A percentile compares a stretch with the other conserved stretches of the same genome.
Conservation (phyloP, 2,888 invertebrate genomes). For the Lacanobia oleracea region DNA sequence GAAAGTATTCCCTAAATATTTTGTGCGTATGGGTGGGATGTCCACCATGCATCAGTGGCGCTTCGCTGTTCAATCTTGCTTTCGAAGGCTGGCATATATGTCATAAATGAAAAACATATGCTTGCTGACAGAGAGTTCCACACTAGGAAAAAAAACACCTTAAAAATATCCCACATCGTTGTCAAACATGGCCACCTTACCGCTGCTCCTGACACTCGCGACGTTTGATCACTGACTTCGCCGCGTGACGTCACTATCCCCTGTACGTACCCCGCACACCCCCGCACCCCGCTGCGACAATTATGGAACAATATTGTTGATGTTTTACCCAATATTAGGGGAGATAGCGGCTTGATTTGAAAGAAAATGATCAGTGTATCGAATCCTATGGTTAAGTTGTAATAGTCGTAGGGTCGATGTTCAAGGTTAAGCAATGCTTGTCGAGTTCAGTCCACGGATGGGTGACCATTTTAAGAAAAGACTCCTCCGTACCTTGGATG, state of each 20-base stretch:
- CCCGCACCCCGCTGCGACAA: slow-evolving; percentile 54
- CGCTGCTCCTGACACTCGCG: slow-evolving; percentile 54
- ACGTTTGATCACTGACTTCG: slow-evolving; percentile 54
- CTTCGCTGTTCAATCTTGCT: too few species aligned
- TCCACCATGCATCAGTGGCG: too few species aligned
- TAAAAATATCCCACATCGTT: too few species aligned
- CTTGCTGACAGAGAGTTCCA: too few species aligned
- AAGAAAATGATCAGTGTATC: slow-evolving; percentile 18
- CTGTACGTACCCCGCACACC: neutral
- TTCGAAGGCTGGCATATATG: too few species aligned
- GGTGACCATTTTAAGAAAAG: too few species aligned
- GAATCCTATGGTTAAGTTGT: neutral
- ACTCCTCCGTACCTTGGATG: too few species aligned
- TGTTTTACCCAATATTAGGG: slow-evolving; percentile 39
- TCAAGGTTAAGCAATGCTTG: neutral
- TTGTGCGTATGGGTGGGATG: too few species aligned
- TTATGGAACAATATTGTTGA: slow-evolving; percentile 56
- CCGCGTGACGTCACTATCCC: slow-evolving; percentile 57
- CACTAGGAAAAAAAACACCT: too few species aligned
- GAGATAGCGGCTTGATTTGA: slow-evolving; percentile 10
- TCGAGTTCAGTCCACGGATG: neutral
- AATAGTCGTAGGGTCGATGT: neutral
- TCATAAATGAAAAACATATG: too few species aligned
- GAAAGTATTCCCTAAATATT: too few species aligned
- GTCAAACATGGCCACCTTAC: slow-evolving; percentile 2